Evolutionary conservation across 2,888 invertebrate genomes (phyloP), one percentile per base, ranked within the genome.

Genomic region (Dichetophora obliterata): DNA sequence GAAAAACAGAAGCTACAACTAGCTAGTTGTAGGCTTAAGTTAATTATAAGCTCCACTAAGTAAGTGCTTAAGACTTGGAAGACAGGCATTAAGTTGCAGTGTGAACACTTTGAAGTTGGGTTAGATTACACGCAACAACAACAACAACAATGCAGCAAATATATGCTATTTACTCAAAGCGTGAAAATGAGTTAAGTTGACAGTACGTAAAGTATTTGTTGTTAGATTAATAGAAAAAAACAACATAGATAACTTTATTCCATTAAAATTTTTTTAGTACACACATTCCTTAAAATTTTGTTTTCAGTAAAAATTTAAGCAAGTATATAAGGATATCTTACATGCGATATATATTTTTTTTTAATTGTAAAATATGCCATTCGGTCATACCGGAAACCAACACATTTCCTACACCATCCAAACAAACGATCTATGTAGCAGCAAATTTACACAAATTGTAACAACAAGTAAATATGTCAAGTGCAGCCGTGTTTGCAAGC

Each of bases 401-500:
- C 70, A 71, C 57, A 81, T 78, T 77, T 78, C 61, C 69, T 61
- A 73, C 76, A 77, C 75, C 75, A 66, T 37, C 48, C 48, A 48
- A 8, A 2, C 52, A 52, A 69, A 48, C 27, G 22, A 22, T 31
- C 3, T 37, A 34, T 65, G 66, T 24, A 19, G n/a, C 66, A 66
- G 8, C 19, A 24, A 14, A 65, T 65, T 9, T 65, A 65, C 19
- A 70, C 37, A 50, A 74, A 74, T 22, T 75, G 43, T 68, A 75
- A 43, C 59, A 61, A 84, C 83, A 82, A 86, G 86, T 87, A 87
- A 87, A 87, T 87, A 87, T 87, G 86, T 86, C 86, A 87, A 86
- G 83, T 85, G 84, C 86, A 87, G 86, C 81, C 84, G 83, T 81
- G 81, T 52, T 74, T 52, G 66, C 65, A 54, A 31, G 34, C 24